Base-by-base conservation (phyloP, 92 coral and sea anemone genomes). In the Siderastrea radians region DNA sequence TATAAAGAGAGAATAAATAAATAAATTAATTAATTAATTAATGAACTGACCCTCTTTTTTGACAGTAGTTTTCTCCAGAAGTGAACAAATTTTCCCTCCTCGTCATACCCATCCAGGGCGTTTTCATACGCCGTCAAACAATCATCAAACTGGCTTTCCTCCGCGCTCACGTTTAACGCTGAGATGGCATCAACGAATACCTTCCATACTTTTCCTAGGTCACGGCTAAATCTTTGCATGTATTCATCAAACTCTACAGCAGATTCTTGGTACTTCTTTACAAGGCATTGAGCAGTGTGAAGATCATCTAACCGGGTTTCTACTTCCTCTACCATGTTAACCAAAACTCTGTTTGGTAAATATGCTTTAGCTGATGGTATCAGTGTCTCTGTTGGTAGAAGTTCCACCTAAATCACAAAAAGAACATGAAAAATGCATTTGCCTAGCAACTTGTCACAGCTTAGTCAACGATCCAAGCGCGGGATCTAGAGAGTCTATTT, bases 81-180 rank as follows among this genome's bases (percentile, higher is more conserved):
- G 1, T 50, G 13, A 50, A 50, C 58, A 49, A 72, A 72, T 59
- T 72, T 72, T 50, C 59, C 77, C 49, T 72, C 77, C 43, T 72
- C 77, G 58, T 72, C 77, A 15, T 49, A 16, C n/a, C 77, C 77
- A 3, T 72, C 77, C 12, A 72, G 49, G 58, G 77, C 77, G 43
- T 50, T 49, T 48, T 49, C 59, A 5, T 72, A 72, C 5, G 77
- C 58, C 57, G 16, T 49, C 12, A 72, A 72, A 5, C 77, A 72
- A 16, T 49, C 77, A 12, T 72, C 58, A 16, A 72, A 72, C 58
- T 72, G 77, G 58, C 38, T 72, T 49, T 72, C 77, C 26, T 0
- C 77, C 14, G 12, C 45, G 11, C 77, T 72, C 52, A 50, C 38
- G 57, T 72, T 16, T 72, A 72, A 49, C 14, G 26, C 14, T 12